Percentiles rank a stretch among this genome's conserved stretches.
Conservation (phyloP, 2,113 vertebrate genomes). For the Glaucidium brasilianum region DNA sequence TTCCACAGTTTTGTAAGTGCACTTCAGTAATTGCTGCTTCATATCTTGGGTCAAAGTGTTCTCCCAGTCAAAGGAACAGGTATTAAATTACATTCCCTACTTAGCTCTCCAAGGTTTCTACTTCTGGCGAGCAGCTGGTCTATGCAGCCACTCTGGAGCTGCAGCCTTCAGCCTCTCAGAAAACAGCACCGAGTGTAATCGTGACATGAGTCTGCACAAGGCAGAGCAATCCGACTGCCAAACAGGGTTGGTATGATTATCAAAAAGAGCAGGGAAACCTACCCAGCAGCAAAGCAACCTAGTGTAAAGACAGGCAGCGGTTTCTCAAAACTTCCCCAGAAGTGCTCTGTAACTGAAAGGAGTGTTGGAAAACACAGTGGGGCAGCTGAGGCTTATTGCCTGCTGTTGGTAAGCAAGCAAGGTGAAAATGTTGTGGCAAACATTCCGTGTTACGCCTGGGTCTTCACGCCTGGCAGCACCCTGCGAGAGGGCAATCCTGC, state of each 20-base stretch:
- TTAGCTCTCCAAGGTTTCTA: neutral
- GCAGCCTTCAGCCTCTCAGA: neutral
- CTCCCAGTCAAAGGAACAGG: conserved; percentile 7
- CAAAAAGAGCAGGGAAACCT: neutral
- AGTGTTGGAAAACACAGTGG: neutral
- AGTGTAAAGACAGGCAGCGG: neutral
- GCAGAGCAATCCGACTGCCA: neutral
- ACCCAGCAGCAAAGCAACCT: neutral
- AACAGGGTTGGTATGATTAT: neutral
- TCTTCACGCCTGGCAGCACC: neutral
- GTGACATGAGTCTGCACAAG: neutral
- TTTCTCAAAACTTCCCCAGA: neutral
- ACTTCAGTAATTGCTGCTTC: conserved; percentile 22
- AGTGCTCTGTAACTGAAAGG: neutral
- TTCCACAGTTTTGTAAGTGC: neutral
- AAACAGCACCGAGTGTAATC: neutral
- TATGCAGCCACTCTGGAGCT: neutral
- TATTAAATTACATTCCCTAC: neutral
- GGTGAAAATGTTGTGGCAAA: neutral
- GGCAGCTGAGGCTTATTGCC: neutral
- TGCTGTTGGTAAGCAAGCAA: neutral
- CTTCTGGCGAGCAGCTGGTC: neutral
- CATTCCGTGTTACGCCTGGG: neutral
- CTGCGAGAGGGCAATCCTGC: neutral
- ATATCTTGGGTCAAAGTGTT: neutral